Percentiles rank a stretch among this genome's conserved stretches.
phyloP scores from a whole-genome alignment of 1,140 invertebrate genomes.

The Harlomillsia oculata region DNA sequence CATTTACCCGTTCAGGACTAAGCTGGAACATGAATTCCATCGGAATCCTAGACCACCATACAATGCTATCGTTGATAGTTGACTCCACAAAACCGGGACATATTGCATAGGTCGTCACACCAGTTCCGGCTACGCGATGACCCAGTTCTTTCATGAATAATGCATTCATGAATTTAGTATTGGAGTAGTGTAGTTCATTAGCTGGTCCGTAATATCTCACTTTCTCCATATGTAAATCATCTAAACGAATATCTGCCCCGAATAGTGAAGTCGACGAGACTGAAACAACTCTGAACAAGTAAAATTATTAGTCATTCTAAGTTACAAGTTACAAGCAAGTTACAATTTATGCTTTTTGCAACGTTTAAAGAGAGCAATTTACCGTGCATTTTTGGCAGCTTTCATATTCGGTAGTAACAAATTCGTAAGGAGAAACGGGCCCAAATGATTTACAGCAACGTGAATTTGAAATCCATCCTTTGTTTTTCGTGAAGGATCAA shows the following conservation, averaged over 20 bases:
- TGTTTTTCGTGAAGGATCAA: not conserved
- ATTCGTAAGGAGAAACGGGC: constrained; percentile 71
- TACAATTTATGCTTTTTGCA: too few species aligned
- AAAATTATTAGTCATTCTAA: not conserved
- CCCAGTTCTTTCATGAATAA: constrained; percentile 38
- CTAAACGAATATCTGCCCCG: constrained; percentile 41
- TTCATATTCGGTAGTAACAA: too few species aligned
- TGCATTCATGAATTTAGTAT: constrained; percentile 40
- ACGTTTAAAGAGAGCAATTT: too few species aligned
- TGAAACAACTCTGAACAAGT: constrained; percentile 38
- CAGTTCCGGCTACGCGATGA: constrained; percentile 36
- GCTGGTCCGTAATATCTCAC: constrained; percentile 20
- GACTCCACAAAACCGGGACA: constrained; percentile 44
- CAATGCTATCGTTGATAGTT: too few species aligned
- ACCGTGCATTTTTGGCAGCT: too few species aligned
- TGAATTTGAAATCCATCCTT: constrained; percentile 73
- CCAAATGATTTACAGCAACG: constrained; percentile 69
- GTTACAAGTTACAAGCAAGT: too few species aligned
- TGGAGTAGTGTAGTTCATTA: constrained; percentile 41
- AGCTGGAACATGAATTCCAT: constrained; percentile 12
- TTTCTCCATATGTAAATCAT: constrained; percentile 40
- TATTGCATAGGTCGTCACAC: constrained; percentile 19
- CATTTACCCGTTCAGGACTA: constrained; percentile 11
- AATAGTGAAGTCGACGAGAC: constrained; percentile 38
- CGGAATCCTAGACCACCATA: constrained; percentile 40